Base-by-base conservation (phyloP, 1,140 invertebrate genomes). In the Cydia fagiglandana region DNA sequence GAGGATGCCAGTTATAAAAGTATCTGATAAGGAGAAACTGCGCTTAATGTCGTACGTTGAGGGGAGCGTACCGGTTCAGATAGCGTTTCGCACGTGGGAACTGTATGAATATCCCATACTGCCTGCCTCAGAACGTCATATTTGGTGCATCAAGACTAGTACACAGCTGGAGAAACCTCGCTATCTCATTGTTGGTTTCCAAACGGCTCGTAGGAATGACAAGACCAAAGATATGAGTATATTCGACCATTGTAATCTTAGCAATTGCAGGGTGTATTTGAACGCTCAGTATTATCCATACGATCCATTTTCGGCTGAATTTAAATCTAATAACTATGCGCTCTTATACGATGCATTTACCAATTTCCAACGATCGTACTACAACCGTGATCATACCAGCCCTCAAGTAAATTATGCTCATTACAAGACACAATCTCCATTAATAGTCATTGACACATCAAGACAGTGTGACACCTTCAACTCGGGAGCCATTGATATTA, bases 21-120 rank as follows among this genome's bases (percentile, higher is more conserved):
- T 82, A 5, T 66, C 75, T 12, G 84, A 86, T 78, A 30, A 30
- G 7, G 73, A 77, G 50, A 79, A 73, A 77, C 64, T 86, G n/a
- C 64, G 78, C 4, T 64, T 83, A 9, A 73, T 84, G 4, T 34
- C 34, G 5, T 34, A 34, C 34, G 34, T 83, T 24, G 76, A 81
- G 64, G 81, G 73, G 64, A 77, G 81, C 73, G 20, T 64, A 79
- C 64, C 75, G 0, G 77, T 85, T 56, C 28, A 73, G n/a, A 83
- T 90, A 2, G 78, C 84, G 73, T 90, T 87, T 74, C 80, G 86
- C n/a, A 78, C 75, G 0, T 90, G 89, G 88, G 84, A 89, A 64
- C 64, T 90, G 9, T 86, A 87, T 76, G 84, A 90, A 73, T 88
- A 88, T 86, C 84, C 86, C 30, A 3, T 78, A 7, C 66, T 91